A percentile compares a stretch with the other conserved stretches of the same genome.
These are phyloP conservation scores for Drosophila mulleri DNA, from an alignment of 2,888 invertebrate genomes.

Conservation along the genomic window DNA sequence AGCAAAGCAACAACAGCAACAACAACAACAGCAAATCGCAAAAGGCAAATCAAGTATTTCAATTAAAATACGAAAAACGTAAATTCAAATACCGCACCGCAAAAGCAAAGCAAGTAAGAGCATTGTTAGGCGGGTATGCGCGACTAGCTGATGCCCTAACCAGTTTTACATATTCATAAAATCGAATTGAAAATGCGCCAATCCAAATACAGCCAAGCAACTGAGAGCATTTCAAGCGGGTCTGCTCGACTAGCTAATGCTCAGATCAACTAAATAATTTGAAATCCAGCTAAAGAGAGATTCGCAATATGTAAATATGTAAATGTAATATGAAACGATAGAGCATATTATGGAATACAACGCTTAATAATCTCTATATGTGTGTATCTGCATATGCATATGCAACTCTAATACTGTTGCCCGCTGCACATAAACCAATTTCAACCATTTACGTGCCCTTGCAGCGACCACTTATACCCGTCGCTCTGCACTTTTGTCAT, in stretches of 20 bases:
- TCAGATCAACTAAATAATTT: no score
- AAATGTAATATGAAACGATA: no score
- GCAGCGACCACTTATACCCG: background rate
- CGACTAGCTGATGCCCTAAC: background rate
- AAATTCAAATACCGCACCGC: constrained; percentile 44
- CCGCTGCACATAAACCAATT: background rate
- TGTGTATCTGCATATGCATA: no score
- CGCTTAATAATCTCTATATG: no score
- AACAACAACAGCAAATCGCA: constrained; percentile 10
- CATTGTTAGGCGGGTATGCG: background rate
- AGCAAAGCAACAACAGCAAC: constrained; percentile 15
- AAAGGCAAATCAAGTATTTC: constrained; percentile 62
- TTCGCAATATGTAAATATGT: no score
- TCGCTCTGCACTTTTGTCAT: constrained; percentile 1
- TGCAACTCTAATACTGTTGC: no score
- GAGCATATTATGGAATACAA: no score
- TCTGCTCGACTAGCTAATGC: no score
- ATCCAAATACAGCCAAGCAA: no score
- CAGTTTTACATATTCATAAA: background rate
- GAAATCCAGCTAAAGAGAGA: no score
- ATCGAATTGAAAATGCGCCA: background rate
- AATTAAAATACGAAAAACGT: constrained; percentile 62
- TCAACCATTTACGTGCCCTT: background rate
- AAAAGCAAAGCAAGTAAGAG: constrained; percentile 4
- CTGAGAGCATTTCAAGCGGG: no score